Conservation (phyloP, 2,113 vertebrate genomes). For the Ceyx margarethae region DNA sequence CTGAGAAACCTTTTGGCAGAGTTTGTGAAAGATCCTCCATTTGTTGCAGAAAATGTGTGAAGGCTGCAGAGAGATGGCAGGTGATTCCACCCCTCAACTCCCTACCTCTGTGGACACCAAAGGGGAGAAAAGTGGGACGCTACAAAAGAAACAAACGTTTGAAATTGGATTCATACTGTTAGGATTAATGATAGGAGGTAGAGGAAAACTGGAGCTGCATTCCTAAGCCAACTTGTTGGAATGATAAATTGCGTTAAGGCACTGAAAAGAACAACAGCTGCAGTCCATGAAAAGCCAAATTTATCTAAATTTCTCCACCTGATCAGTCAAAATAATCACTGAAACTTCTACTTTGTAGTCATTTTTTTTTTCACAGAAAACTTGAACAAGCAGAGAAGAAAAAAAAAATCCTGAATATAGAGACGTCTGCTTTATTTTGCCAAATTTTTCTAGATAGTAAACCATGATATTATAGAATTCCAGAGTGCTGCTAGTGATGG, state of each 20-base stretch:
- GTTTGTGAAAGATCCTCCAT: background rate
- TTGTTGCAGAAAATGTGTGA: background rate
- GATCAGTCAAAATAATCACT: conserved; percentile 70
- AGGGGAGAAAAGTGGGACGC: conserved; percentile 36
- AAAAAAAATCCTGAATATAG: background rate
- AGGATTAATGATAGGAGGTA: conserved; percentile 66
- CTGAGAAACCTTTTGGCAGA: conserved; percentile 14
- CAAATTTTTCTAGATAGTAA: background rate
- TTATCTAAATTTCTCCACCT: conserved; percentile 77
- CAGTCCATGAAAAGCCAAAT: conserved; percentile 71
- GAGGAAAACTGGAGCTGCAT: conserved; percentile 46
- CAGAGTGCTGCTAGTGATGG: background rate
- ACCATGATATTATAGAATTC: background rate
- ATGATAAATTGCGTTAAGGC: conserved; percentile 73
- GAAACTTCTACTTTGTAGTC: conserved; percentile 26
- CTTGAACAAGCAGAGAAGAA: background rate
- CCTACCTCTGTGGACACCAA: background rate
- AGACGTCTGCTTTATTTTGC: background rate
- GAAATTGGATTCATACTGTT: conserved; percentile 67
- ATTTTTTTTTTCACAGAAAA: conserved; percentile 18
- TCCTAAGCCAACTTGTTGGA: conserved; percentile 56
- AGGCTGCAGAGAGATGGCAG: background rate
- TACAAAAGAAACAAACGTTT: conserved; percentile 39
- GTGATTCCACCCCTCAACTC: background rate
- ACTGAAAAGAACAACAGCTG: conserved; percentile 75